phyloP scores from a whole-genome alignment of 2,888 invertebrate genomes.

The Scaptomyza parva region DNA sequence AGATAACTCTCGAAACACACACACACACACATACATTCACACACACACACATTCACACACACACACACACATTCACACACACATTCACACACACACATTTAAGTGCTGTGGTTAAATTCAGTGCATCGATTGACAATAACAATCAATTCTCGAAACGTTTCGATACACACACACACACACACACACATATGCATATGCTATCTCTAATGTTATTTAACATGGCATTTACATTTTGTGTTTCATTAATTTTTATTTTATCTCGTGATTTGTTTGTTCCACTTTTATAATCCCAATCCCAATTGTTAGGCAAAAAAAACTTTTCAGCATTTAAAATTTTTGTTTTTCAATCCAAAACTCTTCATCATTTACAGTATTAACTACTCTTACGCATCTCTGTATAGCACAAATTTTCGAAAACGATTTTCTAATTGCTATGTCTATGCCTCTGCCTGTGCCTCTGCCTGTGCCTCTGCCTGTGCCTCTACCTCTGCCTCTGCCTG shows the following conservation, averaged over 20 bases:
- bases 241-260: neutral
- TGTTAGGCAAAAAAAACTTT: neutral
- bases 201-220: neutral
- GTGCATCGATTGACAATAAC: neutral
- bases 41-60: neutral
- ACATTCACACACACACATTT: constrained; percentile 6
- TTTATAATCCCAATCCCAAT: too few relatives aligned
- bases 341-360: neutral
- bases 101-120: constrained; percentile 3
- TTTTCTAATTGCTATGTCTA: neutral
- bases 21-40: neutral
- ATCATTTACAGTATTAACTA: neutral
- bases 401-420: constrained; percentile 1
- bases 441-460: too few relatives aligned
- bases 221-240: neutral
- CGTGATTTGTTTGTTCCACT: neutral
- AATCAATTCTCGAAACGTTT: neutral
- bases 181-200: neutral
- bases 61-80: constrained; percentile 2
- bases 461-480: too few relatives aligned
- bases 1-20: constrained; percentile 16
- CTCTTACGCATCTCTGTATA: neutral
- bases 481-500: too few relatives aligned
- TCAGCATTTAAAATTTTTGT: neutral
- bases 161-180: neutral